phyloP scores from a whole-genome alignment of 2,113 vertebrate species.

The Pheucticus melanocephalus region DNA sequence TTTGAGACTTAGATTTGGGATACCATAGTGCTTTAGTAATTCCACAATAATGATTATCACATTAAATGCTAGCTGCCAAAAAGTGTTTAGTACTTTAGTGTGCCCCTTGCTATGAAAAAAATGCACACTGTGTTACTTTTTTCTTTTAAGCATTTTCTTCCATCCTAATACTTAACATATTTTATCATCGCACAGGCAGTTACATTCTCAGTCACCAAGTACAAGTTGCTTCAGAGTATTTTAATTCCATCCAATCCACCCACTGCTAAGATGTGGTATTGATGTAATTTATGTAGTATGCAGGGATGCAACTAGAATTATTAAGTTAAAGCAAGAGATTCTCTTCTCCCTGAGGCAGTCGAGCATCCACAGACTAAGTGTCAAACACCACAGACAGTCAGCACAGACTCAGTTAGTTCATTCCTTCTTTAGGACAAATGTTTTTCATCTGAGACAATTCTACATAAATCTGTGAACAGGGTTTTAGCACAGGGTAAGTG shows the following conservation, averaged over 20 bases:
- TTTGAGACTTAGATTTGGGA: background rate
- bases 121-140: background rate
- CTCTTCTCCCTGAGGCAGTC: background rate
- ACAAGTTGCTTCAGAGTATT: background rate
- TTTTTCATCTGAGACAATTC: slow-evolving; percentile 8
- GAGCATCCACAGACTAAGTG: background rate
- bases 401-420: background rate
- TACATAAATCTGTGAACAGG: background rate
- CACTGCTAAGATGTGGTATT: slow-evolving; percentile 19
- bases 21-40: background rate
- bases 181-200: background rate
- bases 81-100: background rate
- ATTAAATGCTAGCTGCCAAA: background rate
- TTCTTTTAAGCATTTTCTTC: slow-evolving; percentile 11
- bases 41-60: background rate
- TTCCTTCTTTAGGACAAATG: slow-evolving; percentile 31
- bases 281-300: slow-evolving; percentile 12
- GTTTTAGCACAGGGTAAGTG: background rate
- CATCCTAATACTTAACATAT: background rate
- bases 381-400: slow-evolving; percentile 26
- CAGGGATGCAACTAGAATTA: slow-evolving; percentile 1
- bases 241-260: background rate
- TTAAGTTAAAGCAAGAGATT: slow-evolving; percentile 7
- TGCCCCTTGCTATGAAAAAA: slow-evolving; percentile 43
- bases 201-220: background rate